Evolutionary conservation across 2,888 invertebrate genomes (phyloP).

Genomic region (Oasisia sp.): DNA sequence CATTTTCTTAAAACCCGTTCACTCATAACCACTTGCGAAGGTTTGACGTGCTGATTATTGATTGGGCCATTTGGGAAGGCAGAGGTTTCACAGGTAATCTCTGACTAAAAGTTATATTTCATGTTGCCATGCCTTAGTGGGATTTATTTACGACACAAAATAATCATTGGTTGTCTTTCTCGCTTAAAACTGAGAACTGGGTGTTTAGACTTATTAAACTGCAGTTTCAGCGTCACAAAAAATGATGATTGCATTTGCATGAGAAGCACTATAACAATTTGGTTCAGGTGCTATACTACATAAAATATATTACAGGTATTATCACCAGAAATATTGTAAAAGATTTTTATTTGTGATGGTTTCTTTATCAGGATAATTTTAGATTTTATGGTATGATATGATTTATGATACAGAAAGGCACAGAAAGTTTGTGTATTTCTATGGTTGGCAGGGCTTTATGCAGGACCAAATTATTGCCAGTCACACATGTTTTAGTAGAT

Average conservation of each 20-base stretch:
- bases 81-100: neutral
- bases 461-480: no score
- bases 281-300: no score
- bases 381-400: no score
- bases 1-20: neutral
- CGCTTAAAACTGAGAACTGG: neutral
- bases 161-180: neutral
- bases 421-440: no score
- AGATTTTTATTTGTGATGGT: no score
- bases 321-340: no score
- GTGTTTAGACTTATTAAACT: neutral
- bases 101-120: neutral
- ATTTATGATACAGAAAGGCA: no score
- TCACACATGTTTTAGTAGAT: no score
- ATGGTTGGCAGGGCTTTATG: no score
- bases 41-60: neutral
- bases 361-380: no score
- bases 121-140: neutral
- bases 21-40: neutral
- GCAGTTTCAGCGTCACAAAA: neutral
- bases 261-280: neutral
- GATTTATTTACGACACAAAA: neutral
- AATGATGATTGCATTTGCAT: neutral
- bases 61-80: neutral
- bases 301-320: no score